A percentile compares a stretch with the other conserved stretches of the same genome.
These are phyloP conservation scores for Agonopterix arenella DNA, from an alignment of 2,888 invertebrate genomes.

Conservation along the genomic window DNA sequence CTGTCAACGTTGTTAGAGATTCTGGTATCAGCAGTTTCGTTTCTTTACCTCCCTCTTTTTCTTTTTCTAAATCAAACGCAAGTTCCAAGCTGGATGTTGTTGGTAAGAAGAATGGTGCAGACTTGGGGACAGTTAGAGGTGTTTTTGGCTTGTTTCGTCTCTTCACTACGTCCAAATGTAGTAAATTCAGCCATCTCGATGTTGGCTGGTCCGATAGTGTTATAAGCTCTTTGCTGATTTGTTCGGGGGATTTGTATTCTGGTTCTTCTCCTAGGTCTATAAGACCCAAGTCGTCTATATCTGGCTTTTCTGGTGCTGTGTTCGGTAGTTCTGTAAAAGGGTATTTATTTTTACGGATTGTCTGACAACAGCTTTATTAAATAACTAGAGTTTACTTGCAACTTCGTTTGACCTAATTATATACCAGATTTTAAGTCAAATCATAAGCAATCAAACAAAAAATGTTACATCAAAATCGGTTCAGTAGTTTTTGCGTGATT, in stretches of 20 bases:
- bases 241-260: conserved; percentile 84
- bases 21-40: conserved; percentile 76
- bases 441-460: no score
- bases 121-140: conserved; percentile 87
- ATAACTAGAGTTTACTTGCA: no score
- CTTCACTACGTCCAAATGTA: conserved; percentile 91
- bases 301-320: conserved; percentile 64
- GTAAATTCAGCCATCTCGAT: conserved; percentile 94
- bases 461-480: no score
- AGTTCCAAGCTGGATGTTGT: conserved; percentile 90
- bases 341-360: background rate
- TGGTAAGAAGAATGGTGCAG: conserved; percentile 97
- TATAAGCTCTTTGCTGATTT: conserved; percentile 85
- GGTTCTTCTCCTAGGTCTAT: conserved; percentile 67
- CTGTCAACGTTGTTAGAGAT: conserved; percentile 80
- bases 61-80: conserved; percentile 84
- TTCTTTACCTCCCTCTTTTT: conserved; percentile 42
- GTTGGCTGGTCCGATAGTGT: conserved; percentile 91
- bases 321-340: conserved; percentile 50
- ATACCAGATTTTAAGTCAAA: no score
- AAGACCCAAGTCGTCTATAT: conserved; percentile 55
- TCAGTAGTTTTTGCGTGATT: no score
- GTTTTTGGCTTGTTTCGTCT: conserved; percentile 93
- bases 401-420: no score
- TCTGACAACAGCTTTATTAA: no score